Evolutionary conservation across 92 coral and sea anemone species (phyloP), one percentile per base, ranked within the genome.

Genomic region (Parazoanthus swiftii): DNA sequence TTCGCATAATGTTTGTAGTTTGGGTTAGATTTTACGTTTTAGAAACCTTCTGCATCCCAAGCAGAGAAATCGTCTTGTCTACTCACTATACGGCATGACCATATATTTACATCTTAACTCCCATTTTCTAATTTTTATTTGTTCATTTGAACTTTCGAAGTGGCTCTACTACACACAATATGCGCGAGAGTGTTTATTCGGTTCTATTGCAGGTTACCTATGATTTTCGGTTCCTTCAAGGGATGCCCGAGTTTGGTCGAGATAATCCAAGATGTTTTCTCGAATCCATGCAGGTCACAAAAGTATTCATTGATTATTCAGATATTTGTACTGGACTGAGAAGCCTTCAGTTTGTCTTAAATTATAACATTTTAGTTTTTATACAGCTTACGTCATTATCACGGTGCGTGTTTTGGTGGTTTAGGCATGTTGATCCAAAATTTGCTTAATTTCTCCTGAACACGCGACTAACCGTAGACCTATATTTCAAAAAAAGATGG

Each of bases 171-270:
- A 74, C 2, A 20, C 59, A 15, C 9, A 74, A 36, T 74, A 0
- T 11, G n/a, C n/a, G n/a, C n/a, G n/a, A n/a, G n/a, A n/a, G 18
- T 76, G 25, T 76, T 42, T 38, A 20, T 78, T 78, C 6, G 3
- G 3, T 78, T n/a, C 11, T 66, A 18, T 6, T 42, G 0, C 76
- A 82, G 86, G 74, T 66, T 5, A 82, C 76, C 2, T 82, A 68
- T 66, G 86, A 82, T 36, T 82, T 82, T 67, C 35, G 86, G 35
- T 82, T 82, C 63, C 75, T 82, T 21, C 86, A 82, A 82, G 86
- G 86, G 21, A 82, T 82, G 86, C 76, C 86, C 0, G 86, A 82
- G 26, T 25, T 23, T 36, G 76, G 10, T 39, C 75, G 7, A 10
- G 86, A 82, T 67, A 66, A 82, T 68, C 86, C 86, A 10, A 37